These are phyloP conservation scores for Autographa pulchrina DNA, from an alignment of 2,888 invertebrate species.

Conservation along the genomic window DNA sequence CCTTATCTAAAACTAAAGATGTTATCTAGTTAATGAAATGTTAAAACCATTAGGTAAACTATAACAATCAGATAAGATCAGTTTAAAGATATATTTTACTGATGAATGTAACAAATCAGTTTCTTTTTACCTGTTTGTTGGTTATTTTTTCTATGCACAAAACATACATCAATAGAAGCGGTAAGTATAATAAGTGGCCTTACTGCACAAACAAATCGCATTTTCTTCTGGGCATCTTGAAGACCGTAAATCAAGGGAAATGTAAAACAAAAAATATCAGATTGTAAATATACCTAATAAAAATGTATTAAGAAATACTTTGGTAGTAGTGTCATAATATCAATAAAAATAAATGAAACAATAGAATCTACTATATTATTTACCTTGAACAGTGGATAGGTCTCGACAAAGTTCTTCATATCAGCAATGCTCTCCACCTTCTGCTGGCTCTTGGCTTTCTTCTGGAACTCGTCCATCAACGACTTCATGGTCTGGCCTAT, in stretches of 20 bases:
- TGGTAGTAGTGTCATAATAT: too few relatives aligned
- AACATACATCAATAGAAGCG: too few relatives aligned
- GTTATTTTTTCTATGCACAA: too few relatives aligned
- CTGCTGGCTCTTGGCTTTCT: conserved; percentile 97
- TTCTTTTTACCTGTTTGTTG: too few relatives aligned
- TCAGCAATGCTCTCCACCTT: conserved; percentile 99
- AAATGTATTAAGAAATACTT: too few relatives aligned
- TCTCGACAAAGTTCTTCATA: conserved; percentile 99
- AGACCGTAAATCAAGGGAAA: too few relatives aligned
- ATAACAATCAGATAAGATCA: neutral
- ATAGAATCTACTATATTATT: neutral
- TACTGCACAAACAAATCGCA: too few relatives aligned
- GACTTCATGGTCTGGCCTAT: conserved; percentile 99
- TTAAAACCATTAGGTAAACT: neutral
- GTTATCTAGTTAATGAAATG: neutral
- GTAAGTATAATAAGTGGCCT: too few relatives aligned
- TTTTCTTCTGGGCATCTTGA: too few relatives aligned
- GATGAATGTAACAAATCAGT: too few relatives aligned
- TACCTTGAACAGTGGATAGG: conserved; percentile 98
- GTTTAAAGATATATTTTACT: neutral
- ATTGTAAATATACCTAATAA: neutral
- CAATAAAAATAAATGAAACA: neutral
- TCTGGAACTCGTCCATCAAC: conserved; percentile 99
- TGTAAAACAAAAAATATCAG: too few relatives aligned
- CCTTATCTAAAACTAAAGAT: neutral